Evolutionary conservation across 2,888 invertebrate genomes (phyloP).

Genomic region (Augiades crinisus): DNA sequence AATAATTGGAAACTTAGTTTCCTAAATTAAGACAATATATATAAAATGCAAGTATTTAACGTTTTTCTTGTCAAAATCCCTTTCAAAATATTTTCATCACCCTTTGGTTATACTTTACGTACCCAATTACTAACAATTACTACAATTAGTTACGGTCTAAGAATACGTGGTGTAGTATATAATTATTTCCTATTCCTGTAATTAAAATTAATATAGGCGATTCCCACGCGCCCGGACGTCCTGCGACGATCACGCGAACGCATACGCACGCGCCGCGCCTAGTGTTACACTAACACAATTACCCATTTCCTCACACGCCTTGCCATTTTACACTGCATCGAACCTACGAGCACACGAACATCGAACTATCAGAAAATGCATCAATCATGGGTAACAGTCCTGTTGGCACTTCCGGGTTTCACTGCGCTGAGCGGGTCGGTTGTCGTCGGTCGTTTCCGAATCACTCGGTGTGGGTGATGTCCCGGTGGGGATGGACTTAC

Average conservation of each 20-base stretch:
- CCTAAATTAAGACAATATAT: too few relatives aligned
- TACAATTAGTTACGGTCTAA: conserved; percentile 1
- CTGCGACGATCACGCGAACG: conserved; percentile 43
- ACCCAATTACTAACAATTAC: too few relatives aligned
- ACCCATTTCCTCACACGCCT: conserved; percentile 41
- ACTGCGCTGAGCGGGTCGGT: conserved; percentile 30
- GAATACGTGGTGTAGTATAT: neutral
- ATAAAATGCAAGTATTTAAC: too few relatives aligned
- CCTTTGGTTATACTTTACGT: too few relatives aligned
- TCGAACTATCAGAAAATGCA: conserved; percentile 7
- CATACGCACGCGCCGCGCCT: conserved; percentile 41
- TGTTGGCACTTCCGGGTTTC: conserved; percentile 36
- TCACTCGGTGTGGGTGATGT: conserved; percentile 34
- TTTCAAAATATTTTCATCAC: too few relatives aligned
- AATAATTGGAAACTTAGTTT: too few relatives aligned
- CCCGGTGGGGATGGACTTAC: conserved; percentile 55
- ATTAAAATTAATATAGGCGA: conserved; percentile 24
- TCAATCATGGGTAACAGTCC: conserved; percentile 36
- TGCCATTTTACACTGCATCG: conserved; percentile 7
- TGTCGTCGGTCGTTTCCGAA: conserved; percentile 25
- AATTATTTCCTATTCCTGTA: conserved; percentile 23
- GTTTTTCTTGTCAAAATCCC: too few relatives aligned
- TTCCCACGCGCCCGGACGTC: conserved; percentile 60
- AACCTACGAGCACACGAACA: conserved; percentile 10
- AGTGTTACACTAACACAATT: conserved; percentile 45